phyloP scores from a whole-genome alignment of 35 echinoderm and acorn worm genomes.

The Patiria miniata region DNA sequence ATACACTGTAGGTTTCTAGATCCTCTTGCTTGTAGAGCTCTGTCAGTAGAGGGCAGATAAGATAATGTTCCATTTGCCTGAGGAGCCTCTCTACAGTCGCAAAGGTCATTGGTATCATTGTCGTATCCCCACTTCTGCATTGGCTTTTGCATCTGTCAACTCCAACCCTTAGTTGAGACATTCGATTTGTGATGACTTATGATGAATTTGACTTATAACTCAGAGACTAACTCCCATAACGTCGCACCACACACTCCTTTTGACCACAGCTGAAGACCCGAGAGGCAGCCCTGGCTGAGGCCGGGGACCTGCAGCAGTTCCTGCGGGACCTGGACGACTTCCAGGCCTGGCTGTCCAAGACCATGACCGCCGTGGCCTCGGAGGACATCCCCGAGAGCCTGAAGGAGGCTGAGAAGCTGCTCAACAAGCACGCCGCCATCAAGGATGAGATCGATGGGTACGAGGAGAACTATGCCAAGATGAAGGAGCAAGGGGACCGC shows the following conservation, averaged over 20 bases:
- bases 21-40: too few species aligned
- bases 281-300: constrained; percentile 92
- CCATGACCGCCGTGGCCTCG: constrained; percentile 92
- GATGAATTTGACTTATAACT: too few species aligned
- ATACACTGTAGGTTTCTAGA: too few species aligned
- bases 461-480: constrained; percentile 97
- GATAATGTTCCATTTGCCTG: too few species aligned
- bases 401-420: constrained; percentile 92
- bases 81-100: too few species aligned
- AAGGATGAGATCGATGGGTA: constrained; percentile 99
- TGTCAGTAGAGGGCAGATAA: too few species aligned
- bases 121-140: too few species aligned
- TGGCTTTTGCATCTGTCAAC: too few species aligned
- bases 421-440: constrained; percentile 98
- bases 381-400: constrained; percentile 96
- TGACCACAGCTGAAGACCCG: constrained; percentile 82
- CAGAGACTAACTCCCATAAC: background rate
- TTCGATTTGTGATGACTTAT: too few species aligned
- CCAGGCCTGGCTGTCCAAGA: constrained; percentile 97
- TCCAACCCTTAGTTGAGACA: too few species aligned
- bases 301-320: constrained; percentile 98
- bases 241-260: background rate
- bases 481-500: constrained; percentile 93
- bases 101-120: too few species aligned
- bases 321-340: constrained; percentile 98